A percentile compares a stretch with the other conserved stretches of the same genome.
Conservation (phyloP, 2,888 invertebrate genomes). For the Alsophila aescularia region DNA sequence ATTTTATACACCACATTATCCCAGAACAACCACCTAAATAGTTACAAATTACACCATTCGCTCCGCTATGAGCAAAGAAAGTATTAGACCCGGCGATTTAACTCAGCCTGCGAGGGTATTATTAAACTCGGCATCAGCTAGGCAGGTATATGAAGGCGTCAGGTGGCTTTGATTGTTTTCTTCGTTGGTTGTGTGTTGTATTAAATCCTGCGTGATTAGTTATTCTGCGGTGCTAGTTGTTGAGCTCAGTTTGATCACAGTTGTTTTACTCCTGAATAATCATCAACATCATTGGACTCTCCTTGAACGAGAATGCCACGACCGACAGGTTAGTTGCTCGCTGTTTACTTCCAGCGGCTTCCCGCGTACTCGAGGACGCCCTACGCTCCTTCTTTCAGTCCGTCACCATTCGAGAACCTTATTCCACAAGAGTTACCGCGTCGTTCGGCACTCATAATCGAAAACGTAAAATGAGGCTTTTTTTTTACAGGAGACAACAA, state of each 20-base stretch:
- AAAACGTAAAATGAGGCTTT: too few species aligned
- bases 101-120: slow-evolving; percentile 32
- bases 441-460: too few species aligned
- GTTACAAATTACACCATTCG: slow-evolving; percentile 31
- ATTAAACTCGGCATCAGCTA: slow-evolving; percentile 16
- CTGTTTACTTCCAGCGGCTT: too few species aligned
- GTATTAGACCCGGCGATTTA: slow-evolving; percentile 31
- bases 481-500: too few species aligned
- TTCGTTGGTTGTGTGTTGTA: slow-evolving; percentile 16
- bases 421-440: too few species aligned
- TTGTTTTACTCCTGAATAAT: neutral
- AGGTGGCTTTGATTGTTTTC: slow-evolving; percentile 30
- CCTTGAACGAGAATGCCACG: too few species aligned
- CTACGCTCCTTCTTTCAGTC: too few species aligned
- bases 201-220: slow-evolving; percentile 8
- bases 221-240: neutral
- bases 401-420: too few species aligned
- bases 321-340: too few species aligned
- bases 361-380: too few species aligned
- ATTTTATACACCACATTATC: slow-evolving; percentile 34
- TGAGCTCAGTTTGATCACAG: neutral
- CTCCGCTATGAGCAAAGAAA: slow-evolving; percentile 29
- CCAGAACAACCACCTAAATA: slow-evolving; percentile 31
- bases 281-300: too few species aligned
- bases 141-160: slow-evolving; percentile 19